These are phyloP conservation scores for Diloba caeruleocephala DNA, from an alignment of 2,888 invertebrate species.

Conservation along the genomic window DNA sequence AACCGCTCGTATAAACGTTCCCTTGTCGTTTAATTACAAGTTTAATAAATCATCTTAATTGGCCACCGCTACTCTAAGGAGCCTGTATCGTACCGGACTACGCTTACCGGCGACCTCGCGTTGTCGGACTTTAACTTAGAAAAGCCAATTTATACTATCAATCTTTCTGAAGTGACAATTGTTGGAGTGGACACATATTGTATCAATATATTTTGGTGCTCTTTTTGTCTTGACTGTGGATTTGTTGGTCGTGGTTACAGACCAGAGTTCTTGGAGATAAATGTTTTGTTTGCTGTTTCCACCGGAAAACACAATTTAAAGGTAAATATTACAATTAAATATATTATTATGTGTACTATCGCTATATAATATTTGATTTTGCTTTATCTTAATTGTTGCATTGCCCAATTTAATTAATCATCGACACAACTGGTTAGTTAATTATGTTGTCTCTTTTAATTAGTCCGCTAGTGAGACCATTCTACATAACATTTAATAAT, in stretches of 20 bases:
- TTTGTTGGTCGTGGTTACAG: constrained; percentile 69
- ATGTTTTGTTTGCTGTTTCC: constrained; percentile 50
- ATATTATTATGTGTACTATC: constrained; percentile 6
- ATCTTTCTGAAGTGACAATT: constrained; percentile 70
- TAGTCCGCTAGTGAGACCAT: constrained; percentile 16
- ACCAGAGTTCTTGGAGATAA: constrained; percentile 56
- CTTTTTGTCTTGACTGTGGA: constrained; percentile 75
- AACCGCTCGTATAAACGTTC: constrained; percentile 55
- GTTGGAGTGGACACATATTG: constrained; percentile 70
- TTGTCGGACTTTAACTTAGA: constrained; percentile 38
- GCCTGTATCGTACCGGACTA: constrained; percentile 20
- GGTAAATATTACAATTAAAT: constrained; percentile 51
- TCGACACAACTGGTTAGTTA: constrained; percentile 1
- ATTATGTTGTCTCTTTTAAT: constrained; percentile 26
- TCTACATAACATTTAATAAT: constrained; percentile 40
- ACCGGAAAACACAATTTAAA: constrained; percentile 41
- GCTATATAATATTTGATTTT: constrained; percentile 19
- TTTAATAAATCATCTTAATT: constrained; percentile 59
- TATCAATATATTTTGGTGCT: constrained; percentile 60
- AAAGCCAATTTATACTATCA: constrained; percentile 51
- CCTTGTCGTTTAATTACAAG: constrained; percentile 57
- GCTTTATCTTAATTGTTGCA: neutral
- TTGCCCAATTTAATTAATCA: neutral
- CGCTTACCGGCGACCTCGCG: constrained; percentile 21
- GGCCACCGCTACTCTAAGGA: constrained; percentile 36